Conservation (phyloP, 2,797 vertebrate genomes). For the Phaenicophaeus curvirostris region DNA sequence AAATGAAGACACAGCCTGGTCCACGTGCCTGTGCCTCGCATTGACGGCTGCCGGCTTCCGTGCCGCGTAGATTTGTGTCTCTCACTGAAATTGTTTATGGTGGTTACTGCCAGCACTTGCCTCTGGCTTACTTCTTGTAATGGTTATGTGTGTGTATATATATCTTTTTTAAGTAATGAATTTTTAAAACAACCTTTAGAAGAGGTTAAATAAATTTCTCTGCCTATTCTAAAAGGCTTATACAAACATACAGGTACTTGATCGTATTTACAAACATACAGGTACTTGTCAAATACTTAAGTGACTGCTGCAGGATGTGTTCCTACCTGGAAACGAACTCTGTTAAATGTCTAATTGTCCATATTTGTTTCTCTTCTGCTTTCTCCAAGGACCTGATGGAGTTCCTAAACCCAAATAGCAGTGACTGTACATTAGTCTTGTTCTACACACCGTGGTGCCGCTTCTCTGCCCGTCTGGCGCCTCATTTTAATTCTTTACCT, state of each 20-base stretch:
- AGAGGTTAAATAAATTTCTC: no score
- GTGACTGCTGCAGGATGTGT: rapidly evolving
- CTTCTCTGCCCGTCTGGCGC: slow-evolving; percentile 92
- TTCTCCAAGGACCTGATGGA: slow-evolving; percentile 93
- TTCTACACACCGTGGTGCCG: slow-evolving; percentile 96
- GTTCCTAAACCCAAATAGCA: slow-evolving; percentile 90
- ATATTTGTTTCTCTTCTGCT: not conserved
- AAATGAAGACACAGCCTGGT: rapidly evolving
- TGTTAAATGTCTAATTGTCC: not conserved
- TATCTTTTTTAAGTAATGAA: not conserved
- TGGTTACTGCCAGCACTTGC: not conserved
- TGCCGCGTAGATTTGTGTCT: not conserved
- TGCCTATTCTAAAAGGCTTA: no score
- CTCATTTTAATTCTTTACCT: slow-evolving; percentile 94
- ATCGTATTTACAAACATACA: no score
- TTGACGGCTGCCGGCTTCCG: not conserved
- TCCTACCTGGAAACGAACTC: not conserved
- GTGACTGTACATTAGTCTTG: slow-evolving; percentile 92
- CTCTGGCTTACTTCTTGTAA: not conserved
- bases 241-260: not conserved
- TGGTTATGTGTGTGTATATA: rapidly evolving
- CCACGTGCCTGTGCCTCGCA: rapidly evolving
- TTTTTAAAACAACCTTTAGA: not conserved
- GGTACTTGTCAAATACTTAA: not conserved
- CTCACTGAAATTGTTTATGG: not conserved